A percentile compares a stretch with the other conserved stretches of the same genome.
Conservation (phyloP, 2,888 invertebrate species). For the Pheosia gnoma region DNA sequence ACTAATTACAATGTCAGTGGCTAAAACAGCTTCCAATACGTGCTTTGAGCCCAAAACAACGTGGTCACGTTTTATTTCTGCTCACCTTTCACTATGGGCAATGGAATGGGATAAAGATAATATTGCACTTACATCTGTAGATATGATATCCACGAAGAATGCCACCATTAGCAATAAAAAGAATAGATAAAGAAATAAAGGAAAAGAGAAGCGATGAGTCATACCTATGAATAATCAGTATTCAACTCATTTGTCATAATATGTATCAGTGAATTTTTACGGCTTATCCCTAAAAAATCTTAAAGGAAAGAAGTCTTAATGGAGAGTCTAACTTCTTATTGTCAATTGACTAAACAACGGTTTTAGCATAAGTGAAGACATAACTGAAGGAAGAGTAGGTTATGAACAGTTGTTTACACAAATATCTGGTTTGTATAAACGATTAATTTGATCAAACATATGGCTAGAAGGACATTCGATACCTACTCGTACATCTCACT, state of each 20-base stretch:
- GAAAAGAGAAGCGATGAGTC: background rate
- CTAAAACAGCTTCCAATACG: slow-evolving; percentile 22
- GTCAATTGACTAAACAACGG: too few relatives aligned
- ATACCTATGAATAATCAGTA: background rate
- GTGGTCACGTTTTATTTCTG: slow-evolving; percentile 36
- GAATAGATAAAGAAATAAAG: background rate
- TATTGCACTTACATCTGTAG: background rate
- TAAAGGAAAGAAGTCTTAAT: too few relatives aligned
- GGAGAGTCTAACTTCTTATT: too few relatives aligned
- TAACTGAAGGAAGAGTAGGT: background rate
- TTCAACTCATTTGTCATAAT: background rate
- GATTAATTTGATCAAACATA: slow-evolving; percentile 10
- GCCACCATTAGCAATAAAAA: background rate
- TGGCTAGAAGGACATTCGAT: slow-evolving; percentile 24
- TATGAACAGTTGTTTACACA: background rate
- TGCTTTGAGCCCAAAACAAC: slow-evolving; percentile 33
- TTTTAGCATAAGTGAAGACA: too few relatives aligned
- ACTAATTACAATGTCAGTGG: slow-evolving; percentile 32
- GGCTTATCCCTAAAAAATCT: too few relatives aligned
- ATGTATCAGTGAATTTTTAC: too few relatives aligned
- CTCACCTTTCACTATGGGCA: slow-evolving; percentile 15
- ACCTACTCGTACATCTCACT: slow-evolving; percentile 6
- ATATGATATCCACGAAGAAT: background rate
- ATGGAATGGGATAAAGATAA: slow-evolving; percentile 13
- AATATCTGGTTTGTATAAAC: background rate